Evolutionary conservation across 2,113 vertebrate species (phyloP), one percentile per base, ranked within the genome.

Genomic region (Sus scrofa): DNA sequence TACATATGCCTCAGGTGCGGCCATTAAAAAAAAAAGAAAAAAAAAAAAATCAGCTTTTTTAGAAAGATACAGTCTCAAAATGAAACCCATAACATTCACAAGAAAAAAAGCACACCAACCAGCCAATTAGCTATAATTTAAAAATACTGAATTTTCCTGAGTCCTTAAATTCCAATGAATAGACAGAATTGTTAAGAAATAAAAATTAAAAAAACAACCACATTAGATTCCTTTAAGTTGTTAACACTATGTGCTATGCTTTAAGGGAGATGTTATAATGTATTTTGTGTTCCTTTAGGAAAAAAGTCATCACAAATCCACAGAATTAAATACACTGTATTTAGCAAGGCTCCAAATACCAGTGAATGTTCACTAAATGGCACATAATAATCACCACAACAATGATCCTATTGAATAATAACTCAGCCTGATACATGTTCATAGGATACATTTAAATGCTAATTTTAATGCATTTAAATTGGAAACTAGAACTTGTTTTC

Each of bases 401-500:
- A n/a, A 24, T 73, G 16, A 67, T 27, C 39, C n/a, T 62, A 32
- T 6, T 70, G 50, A 91, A 92, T 71, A 44, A 93, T 87, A 60
- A 75, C 54, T 44, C 3, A 18, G 4, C 34, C 26, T 68, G 22
- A 56, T 82, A 50, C 3, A 37, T 63, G 58, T 81, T 94, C 92
- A 74, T 12, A 84, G 37, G 9, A 63, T 37, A 75, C 19, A 95
- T 67, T 75, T 85, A 82, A 84, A 81, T 74, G 50, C 37, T 62
- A 84, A 96, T 78, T 77, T 86, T n/a, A 90, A 82, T 77, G 2
- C 30, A 58, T 70, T 89, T 92, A 94, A 30, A 94, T 44, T 74
- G 62, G 50, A 90, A 95, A 74, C 37, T 73, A 52, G 26, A 84
- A 70, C 14, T 54, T 93, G 4, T 32, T 88, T 91, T 94, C 15